phyloP scores from a whole-genome alignment of 2,113 vertebrate species.

The Narcine bancroftii region DNA sequence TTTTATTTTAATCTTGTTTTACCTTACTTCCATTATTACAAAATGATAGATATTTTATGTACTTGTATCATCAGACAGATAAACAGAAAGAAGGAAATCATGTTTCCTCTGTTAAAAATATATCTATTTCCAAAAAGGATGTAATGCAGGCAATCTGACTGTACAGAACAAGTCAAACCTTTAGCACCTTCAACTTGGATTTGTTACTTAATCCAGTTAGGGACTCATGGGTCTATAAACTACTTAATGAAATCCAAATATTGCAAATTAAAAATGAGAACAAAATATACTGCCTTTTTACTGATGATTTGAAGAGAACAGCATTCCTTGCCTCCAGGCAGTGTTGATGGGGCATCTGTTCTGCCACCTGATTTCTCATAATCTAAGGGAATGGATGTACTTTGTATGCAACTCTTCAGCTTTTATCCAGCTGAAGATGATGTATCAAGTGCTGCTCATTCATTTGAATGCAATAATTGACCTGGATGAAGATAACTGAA shows the following conservation, averaged over 20 bases:
- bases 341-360: no score
- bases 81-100: neutral
- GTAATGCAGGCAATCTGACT: neutral
- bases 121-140: neutral
- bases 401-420: no score
- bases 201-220: neutral
- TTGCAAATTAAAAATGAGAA: neutral
- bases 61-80: neutral
- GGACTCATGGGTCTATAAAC: neutral
- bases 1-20: neutral
- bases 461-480: no score
- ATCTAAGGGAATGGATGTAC: no score
- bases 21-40: neutral
- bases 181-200: neutral
- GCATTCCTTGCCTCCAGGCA: no score
- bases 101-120: neutral
- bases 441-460: no score
- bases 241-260: neutral
- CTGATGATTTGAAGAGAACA: no score
- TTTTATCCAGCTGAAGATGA: no score
- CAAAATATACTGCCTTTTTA: no score
- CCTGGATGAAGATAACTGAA: no score
- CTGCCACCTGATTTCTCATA: no score
- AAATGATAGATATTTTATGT: neutral
- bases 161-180: neutral